These are phyloP conservation scores for Euproctis similis DNA, from an alignment of 2,888 invertebrate genomes.

Conservation along the genomic window DNA sequence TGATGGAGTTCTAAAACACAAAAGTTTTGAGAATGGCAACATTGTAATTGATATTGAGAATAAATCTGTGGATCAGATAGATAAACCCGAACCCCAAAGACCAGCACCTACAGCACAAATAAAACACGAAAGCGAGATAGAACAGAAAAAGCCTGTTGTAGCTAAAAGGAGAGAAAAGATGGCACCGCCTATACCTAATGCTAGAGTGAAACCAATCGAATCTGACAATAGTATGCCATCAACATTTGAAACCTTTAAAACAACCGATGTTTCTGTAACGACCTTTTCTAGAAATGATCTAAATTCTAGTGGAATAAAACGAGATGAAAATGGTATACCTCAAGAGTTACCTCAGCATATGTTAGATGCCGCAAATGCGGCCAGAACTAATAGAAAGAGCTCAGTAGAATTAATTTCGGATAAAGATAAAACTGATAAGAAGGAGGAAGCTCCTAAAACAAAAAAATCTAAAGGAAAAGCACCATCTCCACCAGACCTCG, in stretches of 20 bases:
- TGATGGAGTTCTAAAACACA: constrained; percentile 66
- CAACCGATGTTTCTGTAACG: constrained; percentile 43
- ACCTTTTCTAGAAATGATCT: constrained; percentile 62
- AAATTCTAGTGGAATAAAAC: constrained; percentile 76
- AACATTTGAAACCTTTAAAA: constrained; percentile 40
- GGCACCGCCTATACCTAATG: constrained; percentile 68
- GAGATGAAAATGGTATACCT: constrained; percentile 78
- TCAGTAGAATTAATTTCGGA: constrained; percentile 48
- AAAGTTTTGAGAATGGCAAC: constrained; percentile 58
- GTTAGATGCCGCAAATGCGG: constrained; percentile 82
- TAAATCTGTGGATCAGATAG: constrained; percentile 55
- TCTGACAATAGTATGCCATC: constrained; percentile 43
- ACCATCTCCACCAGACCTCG: constrained; percentile 79
- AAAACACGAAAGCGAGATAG: constrained; percentile 71
- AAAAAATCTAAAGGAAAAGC: constrained; percentile 84
- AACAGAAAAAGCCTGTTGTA: constrained; percentile 66
- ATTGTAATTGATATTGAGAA: constrained; percentile 30
- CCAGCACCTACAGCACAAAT: constrained; percentile 49
- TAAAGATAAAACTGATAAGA: constrained; percentile 47
- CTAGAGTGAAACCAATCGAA: constrained; percentile 56
- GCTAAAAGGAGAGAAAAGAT: constrained; percentile 71
- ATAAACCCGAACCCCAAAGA: constrained; percentile 54
- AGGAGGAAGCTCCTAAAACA: constrained; percentile 49
- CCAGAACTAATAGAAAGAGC: constrained; percentile 80
- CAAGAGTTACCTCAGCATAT: constrained; percentile 83